phyloP scores from a whole-genome alignment of 2,797 vertebrate genomes.

The Schizothorax lantsangensis region DNA sequence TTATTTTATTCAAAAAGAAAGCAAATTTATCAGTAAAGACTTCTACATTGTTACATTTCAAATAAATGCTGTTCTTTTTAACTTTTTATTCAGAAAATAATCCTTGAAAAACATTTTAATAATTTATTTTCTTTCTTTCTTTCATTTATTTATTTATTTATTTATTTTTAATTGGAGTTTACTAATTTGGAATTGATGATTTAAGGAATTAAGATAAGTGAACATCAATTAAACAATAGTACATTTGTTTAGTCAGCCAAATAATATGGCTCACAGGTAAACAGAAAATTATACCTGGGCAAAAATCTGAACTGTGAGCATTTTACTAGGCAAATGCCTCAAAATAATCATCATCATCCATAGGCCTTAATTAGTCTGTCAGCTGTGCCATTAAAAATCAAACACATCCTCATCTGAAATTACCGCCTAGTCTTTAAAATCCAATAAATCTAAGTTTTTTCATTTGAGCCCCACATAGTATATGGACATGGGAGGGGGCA shows the following conservation, averaged over 20 bases:
- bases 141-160: too few species aligned
- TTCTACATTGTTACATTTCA: background rate
- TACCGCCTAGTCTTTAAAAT: slow-evolving; percentile 29
- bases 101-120: too few species aligned
- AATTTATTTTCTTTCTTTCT: too few species aligned
- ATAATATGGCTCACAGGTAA: background rate
- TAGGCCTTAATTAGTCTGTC: slow-evolving; percentile 35
- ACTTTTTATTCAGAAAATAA: background rate
- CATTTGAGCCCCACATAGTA: slow-evolving; percentile 5
- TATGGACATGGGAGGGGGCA: slow-evolving; percentile 26
- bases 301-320: background rate
- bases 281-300: slow-evolving; percentile 16
- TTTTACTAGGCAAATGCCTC: slow-evolving; percentile 31
- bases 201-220: background rate
- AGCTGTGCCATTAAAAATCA: slow-evolving; percentile 46
- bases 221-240: background rate
- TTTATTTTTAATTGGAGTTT: background rate
- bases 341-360: slow-evolving; percentile 51
- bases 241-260: background rate
- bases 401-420: slow-evolving; percentile 46
- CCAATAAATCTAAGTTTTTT: slow-evolving; percentile 43
- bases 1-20: background rate
- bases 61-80: background rate
- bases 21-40: background rate
- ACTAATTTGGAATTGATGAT: background rate